phyloP scores from a whole-genome alignment of 1,140 invertebrate species.

The Trichonephila clavipes region DNA sequence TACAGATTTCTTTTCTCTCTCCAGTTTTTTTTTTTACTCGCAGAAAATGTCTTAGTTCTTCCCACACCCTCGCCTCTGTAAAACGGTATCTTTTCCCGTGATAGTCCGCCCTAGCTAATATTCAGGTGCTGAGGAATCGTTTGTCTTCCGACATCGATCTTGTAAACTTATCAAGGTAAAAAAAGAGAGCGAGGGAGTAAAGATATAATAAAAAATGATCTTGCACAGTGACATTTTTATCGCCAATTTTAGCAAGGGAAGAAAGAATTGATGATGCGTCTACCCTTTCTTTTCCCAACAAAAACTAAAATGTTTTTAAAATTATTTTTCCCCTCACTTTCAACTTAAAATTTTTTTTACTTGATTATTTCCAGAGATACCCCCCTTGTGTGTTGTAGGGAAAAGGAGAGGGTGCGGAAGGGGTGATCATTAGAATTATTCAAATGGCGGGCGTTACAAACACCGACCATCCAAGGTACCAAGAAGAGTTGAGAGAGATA shows the following conservation, averaged over 20 bases:
- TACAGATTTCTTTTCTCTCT: constrained; percentile 37
- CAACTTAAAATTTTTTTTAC: not conserved
- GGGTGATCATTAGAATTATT: constrained; percentile 65
- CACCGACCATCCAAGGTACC: constrained; percentile 50
- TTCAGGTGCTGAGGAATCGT: constrained; percentile 47
- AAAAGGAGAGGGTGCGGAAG: not conserved
- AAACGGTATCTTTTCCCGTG: not conserved
- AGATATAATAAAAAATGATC: constrained; percentile 27
- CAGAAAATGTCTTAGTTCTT: constrained; percentile 10
- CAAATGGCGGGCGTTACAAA: constrained; percentile 52
- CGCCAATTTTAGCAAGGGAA: not conserved
- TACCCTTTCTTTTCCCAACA: constrained; percentile 46
- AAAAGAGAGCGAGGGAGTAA: not conserved
- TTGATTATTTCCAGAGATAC: constrained; percentile 17
- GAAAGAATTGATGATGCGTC: constrained; percentile 38
- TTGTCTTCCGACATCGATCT: constrained; percentile 50
- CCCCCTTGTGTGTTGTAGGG: not conserved
- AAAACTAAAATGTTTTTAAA: not conserved
- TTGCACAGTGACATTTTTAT: constrained; percentile 37
- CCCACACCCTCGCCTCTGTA: too few species aligned
- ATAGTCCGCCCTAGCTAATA: constrained; percentile 32
- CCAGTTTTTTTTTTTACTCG: not conserved
- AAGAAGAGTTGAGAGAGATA: constrained; percentile 36
- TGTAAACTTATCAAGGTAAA: constrained; percentile 41
- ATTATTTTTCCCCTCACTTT: not conserved